Conservation (phyloP, 2,888 invertebrate species). For the Podotricha telesiphe region DNA sequence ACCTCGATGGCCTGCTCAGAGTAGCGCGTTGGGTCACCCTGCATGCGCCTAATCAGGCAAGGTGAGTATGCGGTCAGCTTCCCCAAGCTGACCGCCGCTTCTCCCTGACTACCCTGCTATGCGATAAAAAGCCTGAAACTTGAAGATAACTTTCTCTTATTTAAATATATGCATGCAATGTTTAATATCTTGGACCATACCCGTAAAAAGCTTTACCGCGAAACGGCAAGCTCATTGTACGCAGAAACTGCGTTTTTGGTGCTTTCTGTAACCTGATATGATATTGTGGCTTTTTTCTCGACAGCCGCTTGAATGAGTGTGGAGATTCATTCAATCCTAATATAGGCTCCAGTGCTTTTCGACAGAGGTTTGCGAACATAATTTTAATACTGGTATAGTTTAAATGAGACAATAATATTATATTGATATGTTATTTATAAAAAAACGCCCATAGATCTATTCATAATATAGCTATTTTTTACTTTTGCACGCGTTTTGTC, state of each 20-base stretch:
- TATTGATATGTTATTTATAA: neutral
- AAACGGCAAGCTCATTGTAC: slow-evolving; percentile 62
- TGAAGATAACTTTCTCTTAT: no score
- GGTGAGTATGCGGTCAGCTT: no score
- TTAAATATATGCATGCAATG: neutral
- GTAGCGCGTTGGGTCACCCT: no score
- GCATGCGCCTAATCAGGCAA: no score
- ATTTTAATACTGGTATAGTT: slow-evolving; percentile 21
- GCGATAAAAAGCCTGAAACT: no score
- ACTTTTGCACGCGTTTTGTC: slow-evolving; percentile 1
- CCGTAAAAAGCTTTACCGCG: slow-evolving; percentile 71
- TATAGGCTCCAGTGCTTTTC: slow-evolving; percentile 29
- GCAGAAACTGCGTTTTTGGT: slow-evolving; percentile 51
- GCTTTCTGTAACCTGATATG: slow-evolving; percentile 56
- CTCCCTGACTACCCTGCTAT: no score
- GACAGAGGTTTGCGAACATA: slow-evolving; percentile 1
- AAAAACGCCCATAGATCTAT: neutral
- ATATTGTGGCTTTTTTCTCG: slow-evolving; percentile 46
- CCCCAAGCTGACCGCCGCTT: no score
- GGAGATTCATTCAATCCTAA: slow-evolving; percentile 40
- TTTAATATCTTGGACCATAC: slow-evolving; percentile 35
- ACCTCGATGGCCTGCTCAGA: no score
- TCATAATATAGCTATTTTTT: neutral
- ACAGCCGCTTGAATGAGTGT: slow-evolving; percentile 44
- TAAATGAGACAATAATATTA: slow-evolving; percentile 16